Evolutionary conservation across 1,140 invertebrate genomes (phyloP).

Genomic region (Zelostemma sp.): DNA sequence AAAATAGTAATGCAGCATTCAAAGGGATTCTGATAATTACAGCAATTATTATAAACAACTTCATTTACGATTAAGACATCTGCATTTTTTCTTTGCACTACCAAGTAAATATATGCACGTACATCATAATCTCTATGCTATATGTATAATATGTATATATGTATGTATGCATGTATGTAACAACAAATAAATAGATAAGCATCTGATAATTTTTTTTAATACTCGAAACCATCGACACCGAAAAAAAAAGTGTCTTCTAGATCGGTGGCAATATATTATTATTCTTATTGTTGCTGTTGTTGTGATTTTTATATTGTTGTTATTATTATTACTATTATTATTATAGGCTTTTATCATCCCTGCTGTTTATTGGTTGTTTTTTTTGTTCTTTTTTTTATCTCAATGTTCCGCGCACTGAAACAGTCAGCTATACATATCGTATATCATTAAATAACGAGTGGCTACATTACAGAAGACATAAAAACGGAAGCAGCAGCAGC

Average conservation of each 20-base stretch:
- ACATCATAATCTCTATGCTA: constrained; percentile 7
- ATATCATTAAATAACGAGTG: constrained; percentile 62
- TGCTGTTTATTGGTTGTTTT: constrained; percentile 34
- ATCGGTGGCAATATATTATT: too few species aligned
- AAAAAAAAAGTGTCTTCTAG: too few species aligned
- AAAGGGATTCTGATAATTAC: constrained; percentile 61
- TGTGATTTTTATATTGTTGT: too few species aligned
- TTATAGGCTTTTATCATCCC: too few species aligned
- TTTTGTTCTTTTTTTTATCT: constrained; percentile 46
- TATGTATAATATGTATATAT: constrained; percentile 17
- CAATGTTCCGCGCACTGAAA: constrained; percentile 57
- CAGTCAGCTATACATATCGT: too few species aligned
- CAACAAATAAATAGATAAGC: constrained; percentile 69
- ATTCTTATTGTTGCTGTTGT: too few species aligned
- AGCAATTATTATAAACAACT: constrained; percentile 64
- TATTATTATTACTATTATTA: too few species aligned
- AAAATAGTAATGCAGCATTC: constrained; percentile 62
- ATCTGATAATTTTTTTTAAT: constrained; percentile 61
- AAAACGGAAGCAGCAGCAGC: too few species aligned
- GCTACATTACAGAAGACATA: constrained; percentile 64
- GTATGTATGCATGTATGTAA: constrained; percentile 55
- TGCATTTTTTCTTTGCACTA: constrained; percentile 46
- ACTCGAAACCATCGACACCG: constrained; percentile 64
- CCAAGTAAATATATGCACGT: constrained; percentile 10
- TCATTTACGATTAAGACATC: constrained; percentile 56